Base-by-base conservation (phyloP, 2,797 vertebrate genomes). In the Clarias pachynema region DNA sequence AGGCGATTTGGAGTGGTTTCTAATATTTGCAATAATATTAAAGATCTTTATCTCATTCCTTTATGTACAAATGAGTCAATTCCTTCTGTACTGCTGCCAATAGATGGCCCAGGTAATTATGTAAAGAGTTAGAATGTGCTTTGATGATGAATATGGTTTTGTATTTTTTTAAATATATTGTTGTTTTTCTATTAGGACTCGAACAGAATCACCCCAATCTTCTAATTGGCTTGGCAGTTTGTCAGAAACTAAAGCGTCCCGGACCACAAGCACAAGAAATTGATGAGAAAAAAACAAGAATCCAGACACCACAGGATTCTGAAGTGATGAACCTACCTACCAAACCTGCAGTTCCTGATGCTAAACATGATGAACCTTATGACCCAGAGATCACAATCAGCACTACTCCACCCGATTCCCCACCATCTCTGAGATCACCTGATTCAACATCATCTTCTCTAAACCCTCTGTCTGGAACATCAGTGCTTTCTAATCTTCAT, bases 11-110 rank as follows among this genome's bases (percentile, higher is more conserved):
- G 98, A 86, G 98, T 99, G 73, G 97, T 99, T 65, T 96, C 98
- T 88, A 99, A 98, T 92, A 96, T 95, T 91, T 97, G 94, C 94
- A 96, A 95, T 89, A 97, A 96, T 88, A 94, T 99, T 91, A 99
- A 99, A 93, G 98, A 99, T 92, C 95, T 99, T 87, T 99, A 99
- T 94, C 95, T 99, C 90, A 97, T 99, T 83, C 98, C 98, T 37
- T 94, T 99, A 89, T 96, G 97, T 89, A 93, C 97, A 92, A 96
- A 97, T 91, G 97, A 98, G 91, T 94, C 97, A 44, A 93, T 99
- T 85, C 98, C 98, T 86, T 93, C 97, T 75, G 96, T 97, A 92
- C 95, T 99, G 74, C 95, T 97, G 92, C 98, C 98, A 72, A 95
- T 99, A 90, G 96, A 98, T 91, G 98, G 98, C 93, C 97, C 97